Base-by-base conservation (phyloP, 2,888 invertebrate species). In the Amaurobius ferox region DNA sequence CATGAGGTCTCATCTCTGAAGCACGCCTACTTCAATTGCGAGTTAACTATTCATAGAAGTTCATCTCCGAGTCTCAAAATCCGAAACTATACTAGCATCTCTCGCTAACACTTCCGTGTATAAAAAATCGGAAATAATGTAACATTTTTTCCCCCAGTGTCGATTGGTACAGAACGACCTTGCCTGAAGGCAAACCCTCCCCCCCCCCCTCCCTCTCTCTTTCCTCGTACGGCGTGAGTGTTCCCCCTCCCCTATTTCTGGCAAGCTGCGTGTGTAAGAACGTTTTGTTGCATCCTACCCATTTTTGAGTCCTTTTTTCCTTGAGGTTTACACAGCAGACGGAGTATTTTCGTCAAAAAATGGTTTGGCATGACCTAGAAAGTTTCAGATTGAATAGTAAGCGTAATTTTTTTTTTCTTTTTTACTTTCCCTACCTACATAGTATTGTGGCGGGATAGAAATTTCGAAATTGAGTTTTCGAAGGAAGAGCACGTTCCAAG, bases 121-220 rank as follows among this genome's bases (percentile, higher is more conserved):
- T 16, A 78, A 68, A 55, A 32, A 76, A 76, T 23, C 19, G 7
- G 35, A 28, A 44, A 71, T 55, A 79, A 79, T 35, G 35, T 48
- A 40, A 72, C 26, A 40, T 66, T 35, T 66, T 66, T 64, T 66
- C 19, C 32, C 32, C 23, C 66, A 35, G 30, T 66, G 66, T 66
- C 35, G 66, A 32, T 30, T 30, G 55, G 55, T 23, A 23, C 55
- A 32, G 67, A 29, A 62, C 81, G 81, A 81, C 81, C 81, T 81
- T 81, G 81, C 81, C 81, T 30, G 32, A 81, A 81, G 81, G 81
- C 81, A 80, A 61, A 29, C 29, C 64, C 19, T n/a, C 48, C 28
- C 40, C 39, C 73, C 73, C 55, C 19, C 30, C 72, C 23, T 23
- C n/a, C n/a, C n/a, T n/a, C n/a, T n/a, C n/a, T n/a, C n/a, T n/a